Base-by-base conservation (phyloP, 2,888 invertebrate genomes). In the Metellina segmentata region DNA sequence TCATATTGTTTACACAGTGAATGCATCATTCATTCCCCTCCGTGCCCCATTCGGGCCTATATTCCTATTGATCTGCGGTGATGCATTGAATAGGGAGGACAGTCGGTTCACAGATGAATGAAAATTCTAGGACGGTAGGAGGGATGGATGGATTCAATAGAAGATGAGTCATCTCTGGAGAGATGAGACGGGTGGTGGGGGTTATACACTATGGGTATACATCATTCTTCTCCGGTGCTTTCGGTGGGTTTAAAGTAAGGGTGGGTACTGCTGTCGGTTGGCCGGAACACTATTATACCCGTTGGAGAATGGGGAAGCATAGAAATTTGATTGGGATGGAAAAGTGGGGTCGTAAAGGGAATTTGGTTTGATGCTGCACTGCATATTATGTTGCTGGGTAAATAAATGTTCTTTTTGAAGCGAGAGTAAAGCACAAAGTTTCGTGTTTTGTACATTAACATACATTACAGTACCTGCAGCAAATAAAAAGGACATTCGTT, bases 61-160 rank as follows among this genome's bases (percentile, higher is more conserved):
- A 81, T 88, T 74, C 88, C 61, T 71, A 90, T 90, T 90, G 89
- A 90, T 90, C 89, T 90, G 89, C 85, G 85, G 85, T 85, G 78
- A 72, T 78, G 89, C 86, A 74, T 61, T 90, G 74, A 81, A 90
- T 85, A 51, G 85, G 69, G 72, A 20, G 69, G 61, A 48, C 34
- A 70, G 90, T 79, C n/a, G 70, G 20, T 79, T 51, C 74, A 75
- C 79, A 81, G 77, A 91, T 91, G 90, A 91, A 91, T 86, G 91
- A 82, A 91, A 83, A 13, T 85, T 74, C 81, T 52, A 69, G 79
- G 53, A 34, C 78, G 75, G 19, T 81, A 34, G 49, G 70, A 51
- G 70, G 51, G 51, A 20, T 69, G 89, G 90, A 19, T 51, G 74
- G 69, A 82, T 91, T 82, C 70, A 91, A 91, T 86, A 82, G 86